Evolutionary conservation across 2,888 invertebrate species (phyloP), one percentile per base, ranked within the genome.

Genomic region (Euclidia mi): DNA sequence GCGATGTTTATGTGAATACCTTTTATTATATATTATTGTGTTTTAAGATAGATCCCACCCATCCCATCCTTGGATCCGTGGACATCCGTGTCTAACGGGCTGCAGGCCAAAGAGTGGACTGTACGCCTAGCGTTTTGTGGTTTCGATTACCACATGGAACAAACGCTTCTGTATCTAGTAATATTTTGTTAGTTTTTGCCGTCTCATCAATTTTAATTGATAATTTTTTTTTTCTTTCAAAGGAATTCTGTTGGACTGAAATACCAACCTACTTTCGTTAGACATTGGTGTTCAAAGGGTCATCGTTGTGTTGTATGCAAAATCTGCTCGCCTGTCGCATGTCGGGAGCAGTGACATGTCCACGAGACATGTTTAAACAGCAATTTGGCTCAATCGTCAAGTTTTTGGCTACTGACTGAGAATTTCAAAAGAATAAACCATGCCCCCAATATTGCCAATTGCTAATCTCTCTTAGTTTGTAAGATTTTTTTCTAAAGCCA

Each of bases 1-100:
- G 76, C 43, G 70, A 70, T 63, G 71, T 69, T 77, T 82, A 76
- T 78, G 74, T 79, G 70, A 71, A 75, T 75, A 75, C 72, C 71
- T 42, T 75, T 75, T 65, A 34, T 55, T 71, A 35, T 9, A 46
- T 71, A 71, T 56, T 69, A 43, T n/a, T 1, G 11, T 14, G 37
- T 43, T 47, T 20, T 20, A 34, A 43, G 17, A n/a, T 10, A 45
- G 15, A 4, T 17, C 53, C 37, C 14, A 47, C 46, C 42, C 2
- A 28, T 15, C 37, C 42, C 12, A 17, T 42, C 37, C 12, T 47
- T 46, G 0, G 3, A 32, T 3, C 15, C 11, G 32, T 12, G 52
- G 28, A 41, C 17, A 55, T 29, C 56, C 32, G 15, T 71, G 48
- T 62, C 52, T 64, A n/a, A 34, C 20, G 7, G 20, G n/a, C n/a